Conservation (phyloP, 2,888 invertebrate genomes). For the Quadriops clusia region DNA sequence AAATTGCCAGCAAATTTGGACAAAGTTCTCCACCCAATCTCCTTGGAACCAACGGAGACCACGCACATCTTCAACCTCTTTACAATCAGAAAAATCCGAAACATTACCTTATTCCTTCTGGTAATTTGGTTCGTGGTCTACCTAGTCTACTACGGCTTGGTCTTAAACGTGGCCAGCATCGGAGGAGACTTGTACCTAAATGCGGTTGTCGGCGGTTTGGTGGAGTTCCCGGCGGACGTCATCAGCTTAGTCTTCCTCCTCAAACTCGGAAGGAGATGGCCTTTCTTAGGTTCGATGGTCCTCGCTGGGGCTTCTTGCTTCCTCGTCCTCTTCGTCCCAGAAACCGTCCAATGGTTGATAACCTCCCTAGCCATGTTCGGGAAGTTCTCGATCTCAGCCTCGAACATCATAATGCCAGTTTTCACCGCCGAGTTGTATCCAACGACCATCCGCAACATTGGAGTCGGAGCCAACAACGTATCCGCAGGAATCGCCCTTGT, state of each 20-base stretch:
- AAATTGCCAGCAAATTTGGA: slow-evolving; percentile 56
- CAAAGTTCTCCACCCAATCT: slow-evolving; percentile 46
- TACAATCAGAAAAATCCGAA: slow-evolving; percentile 49
- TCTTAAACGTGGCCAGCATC: slow-evolving; percentile 62
- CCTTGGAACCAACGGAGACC: slow-evolving; percentile 34
- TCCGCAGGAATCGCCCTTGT: slow-evolving; percentile 65
- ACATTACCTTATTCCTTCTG: slow-evolving; percentile 57
- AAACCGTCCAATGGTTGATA: slow-evolving; percentile 52
- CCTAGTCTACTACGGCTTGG: slow-evolving; percentile 64
- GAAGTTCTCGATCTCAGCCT: slow-evolving; percentile 66
- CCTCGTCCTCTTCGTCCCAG: slow-evolving; percentile 40
- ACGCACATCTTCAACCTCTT: slow-evolving; percentile 54
- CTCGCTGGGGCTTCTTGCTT: slow-evolving; percentile 59
- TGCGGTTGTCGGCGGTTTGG: slow-evolving; percentile 62
- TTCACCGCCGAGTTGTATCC: slow-evolving; percentile 72
- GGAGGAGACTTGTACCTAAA: slow-evolving; percentile 65
- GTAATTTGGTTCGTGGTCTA: slow-evolving; percentile 69
- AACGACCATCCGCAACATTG: slow-evolving; percentile 66
- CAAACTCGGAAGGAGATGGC: slow-evolving; percentile 60
- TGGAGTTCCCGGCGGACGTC: slow-evolving; percentile 68
- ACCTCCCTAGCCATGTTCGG: slow-evolving; percentile 67
- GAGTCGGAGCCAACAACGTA: slow-evolving; percentile 64
- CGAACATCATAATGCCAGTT: slow-evolving; percentile 68
- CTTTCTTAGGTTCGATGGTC: slow-evolving; percentile 56
- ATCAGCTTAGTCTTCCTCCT: slow-evolving; percentile 64